Evolutionary conservation across 2,797 vertebrate species (phyloP).

Genomic region (Crenuchus spilurus): DNA sequence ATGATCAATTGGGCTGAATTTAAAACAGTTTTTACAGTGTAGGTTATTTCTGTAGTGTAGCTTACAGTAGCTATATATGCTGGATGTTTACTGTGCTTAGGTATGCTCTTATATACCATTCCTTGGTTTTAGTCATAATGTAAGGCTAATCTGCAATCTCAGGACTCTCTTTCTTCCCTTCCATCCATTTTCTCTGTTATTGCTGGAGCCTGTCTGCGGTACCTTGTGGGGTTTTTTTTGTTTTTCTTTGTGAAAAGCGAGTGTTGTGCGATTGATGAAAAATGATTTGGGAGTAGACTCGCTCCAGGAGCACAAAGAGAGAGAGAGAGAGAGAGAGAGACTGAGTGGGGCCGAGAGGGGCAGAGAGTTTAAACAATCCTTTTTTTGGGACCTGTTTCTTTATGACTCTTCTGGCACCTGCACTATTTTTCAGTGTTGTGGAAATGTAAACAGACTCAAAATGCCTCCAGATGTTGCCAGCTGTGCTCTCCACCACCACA

Average conservation of each 20-base stretch:
- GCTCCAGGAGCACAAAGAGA: conserved; percentile 37
- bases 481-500: conserved; percentile 73
- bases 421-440: conserved; percentile 80
- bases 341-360: not conserved
- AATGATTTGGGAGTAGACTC: conserved; percentile 28
- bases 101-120: too few relatives aligned
- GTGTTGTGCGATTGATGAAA: conserved; percentile 50
- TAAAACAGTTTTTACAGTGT: too few relatives aligned
- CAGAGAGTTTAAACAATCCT: conserved; percentile 74
- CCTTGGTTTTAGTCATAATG: too few relatives aligned
- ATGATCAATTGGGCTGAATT: too few relatives aligned
- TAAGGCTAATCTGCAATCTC: too few relatives aligned
- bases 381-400: conserved; percentile 72
- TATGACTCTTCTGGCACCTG: conserved; percentile 82
- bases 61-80: too few relatives aligned
- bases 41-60: too few relatives aligned
- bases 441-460: conserved; percentile 84
- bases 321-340: conserved; percentile 34
- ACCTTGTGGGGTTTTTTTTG: not conserved
- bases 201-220: conserved; percentile 71
- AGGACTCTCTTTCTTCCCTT: conserved; percentile 7
- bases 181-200: conserved; percentile 59
- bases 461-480: conserved; percentile 86
- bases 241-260: conserved; percentile 58
- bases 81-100: too few relatives aligned